Evolutionary conservation across 2,797 vertebrate species (phyloP), one percentile per base, ranked within the genome.

Genomic region (Sciurus carolinensis): DNA sequence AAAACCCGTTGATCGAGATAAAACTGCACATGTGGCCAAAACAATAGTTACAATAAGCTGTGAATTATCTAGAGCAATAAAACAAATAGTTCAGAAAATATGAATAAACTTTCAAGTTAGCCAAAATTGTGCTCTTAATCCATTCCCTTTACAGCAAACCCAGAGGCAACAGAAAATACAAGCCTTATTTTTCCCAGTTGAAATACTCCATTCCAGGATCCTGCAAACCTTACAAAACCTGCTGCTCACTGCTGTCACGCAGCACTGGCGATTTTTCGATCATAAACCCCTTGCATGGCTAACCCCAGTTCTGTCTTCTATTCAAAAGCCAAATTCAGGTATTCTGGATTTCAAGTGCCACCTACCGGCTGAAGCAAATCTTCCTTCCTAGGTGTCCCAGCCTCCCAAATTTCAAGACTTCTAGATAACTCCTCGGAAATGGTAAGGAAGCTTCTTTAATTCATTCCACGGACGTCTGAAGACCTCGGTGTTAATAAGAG

Each of bases 301-400:
- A 50, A 39, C 15, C 57, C 28, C 8, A n/a, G 12, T 33, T 92
- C 66, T 69, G 9, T 50, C 59, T 79, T n/a, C n/a, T 47, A 59
- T 18, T 89, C 36, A 79, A 87, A 39, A 26, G 33, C 62, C 33
- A 87, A 79, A 73, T 67, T 66, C 44, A 81, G 17, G 33, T 39
- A 72, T 17, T 82, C 71, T 81, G 54, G 83, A 62, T 93, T 94
- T 93, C 80, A 82, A 95, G 73, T 72, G 50, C 93, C 95, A 91
- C 54, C 90, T 95, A 93, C 92, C 89, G 94, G 92, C 36, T 69
- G 86, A 30, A 88, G 52, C 52, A 81, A 73, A 76, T 39, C 18
- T 36, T 87, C 50, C 47, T 39, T 50, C 26, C 59, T 75, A 47
- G n/a, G 10, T 54, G 3, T 22, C 12, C 36, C 85, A 83, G 24